These are phyloP conservation scores for Caenorhabditis drosophilae DNA, from an alignment of 2,888 invertebrate genomes.

Conservation along the genomic window DNA sequence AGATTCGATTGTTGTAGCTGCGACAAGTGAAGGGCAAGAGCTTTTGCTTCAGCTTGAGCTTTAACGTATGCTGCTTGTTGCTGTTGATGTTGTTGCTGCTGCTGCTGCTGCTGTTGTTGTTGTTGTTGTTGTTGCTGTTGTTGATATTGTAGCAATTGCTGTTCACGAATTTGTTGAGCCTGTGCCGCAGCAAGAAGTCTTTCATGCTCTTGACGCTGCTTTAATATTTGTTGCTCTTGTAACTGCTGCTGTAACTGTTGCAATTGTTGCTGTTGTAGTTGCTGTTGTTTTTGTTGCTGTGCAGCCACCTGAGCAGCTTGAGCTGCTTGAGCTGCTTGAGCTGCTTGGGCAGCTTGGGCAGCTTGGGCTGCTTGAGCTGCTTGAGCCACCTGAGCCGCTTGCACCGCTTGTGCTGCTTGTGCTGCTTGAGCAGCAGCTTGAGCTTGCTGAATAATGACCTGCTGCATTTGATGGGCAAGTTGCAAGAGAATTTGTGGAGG, in stretches of 20 bases:
- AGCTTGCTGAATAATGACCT: background rate
- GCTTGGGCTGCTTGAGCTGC: no score
- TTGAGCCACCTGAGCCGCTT: no score
- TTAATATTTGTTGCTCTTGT: constrained; percentile 9
- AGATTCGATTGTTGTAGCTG: constrained; percentile 16
- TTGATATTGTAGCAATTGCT: background rate
- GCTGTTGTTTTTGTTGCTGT: constrained; percentile 1
- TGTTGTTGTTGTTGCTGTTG: constrained; percentile 7
- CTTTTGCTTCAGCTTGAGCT: background rate
- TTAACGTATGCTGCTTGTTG: background rate
- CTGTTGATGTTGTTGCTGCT: constrained; percentile 17
- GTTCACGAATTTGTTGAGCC: background rate
- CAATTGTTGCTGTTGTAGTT: background rate
- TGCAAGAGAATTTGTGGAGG: background rate
- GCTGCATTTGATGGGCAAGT: constrained; percentile 1
- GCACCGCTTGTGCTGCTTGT: no score
- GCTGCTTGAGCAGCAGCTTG: background rate
- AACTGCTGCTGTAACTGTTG: constrained; percentile 11
- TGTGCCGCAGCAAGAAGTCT: background rate
- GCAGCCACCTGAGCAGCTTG: no score
- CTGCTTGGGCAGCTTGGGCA: no score
- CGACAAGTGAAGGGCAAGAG: constrained; percentile 1
- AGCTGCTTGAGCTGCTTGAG: no score
- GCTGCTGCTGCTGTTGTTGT: background rate
- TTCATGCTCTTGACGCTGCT: constrained; percentile 6